These are phyloP conservation scores for Cerastis rubricosa DNA, from an alignment of 2,888 invertebrate species.

Conservation along the genomic window DNA sequence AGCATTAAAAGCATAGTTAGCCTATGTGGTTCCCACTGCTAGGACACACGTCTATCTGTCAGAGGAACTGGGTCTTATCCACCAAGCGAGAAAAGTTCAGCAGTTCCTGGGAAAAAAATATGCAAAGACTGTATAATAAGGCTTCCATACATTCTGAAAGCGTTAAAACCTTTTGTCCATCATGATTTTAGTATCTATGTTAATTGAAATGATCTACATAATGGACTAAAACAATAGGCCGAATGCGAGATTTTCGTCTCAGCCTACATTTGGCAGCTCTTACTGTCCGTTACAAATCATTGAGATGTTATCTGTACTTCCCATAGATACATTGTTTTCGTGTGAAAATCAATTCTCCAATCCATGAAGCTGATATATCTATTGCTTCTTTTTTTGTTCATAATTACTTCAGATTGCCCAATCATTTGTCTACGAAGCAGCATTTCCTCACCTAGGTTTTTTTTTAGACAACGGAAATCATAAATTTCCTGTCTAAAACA, in stretches of 20 bases:
- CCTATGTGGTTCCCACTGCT: not conserved
- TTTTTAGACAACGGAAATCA: conserved; percentile 28
- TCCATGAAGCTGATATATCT: not conserved
- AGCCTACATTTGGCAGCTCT: conserved; percentile 55
- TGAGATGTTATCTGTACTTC: conserved; percentile 69
- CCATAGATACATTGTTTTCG: conserved; percentile 68
- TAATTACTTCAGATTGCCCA: conserved; percentile 3
- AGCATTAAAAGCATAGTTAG: not conserved
- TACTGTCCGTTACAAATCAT: conserved; percentile 66
- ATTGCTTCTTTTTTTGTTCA: conserved; percentile 33
- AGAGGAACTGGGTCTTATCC: not conserved
- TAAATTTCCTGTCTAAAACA: conserved; percentile 41
- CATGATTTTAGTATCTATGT: not conserved
- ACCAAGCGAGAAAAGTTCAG: not conserved
- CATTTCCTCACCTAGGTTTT: conserved; percentile 35
- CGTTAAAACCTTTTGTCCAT: not conserved
- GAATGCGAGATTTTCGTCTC: conserved; percentile 18
- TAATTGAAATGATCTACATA: not conserved
- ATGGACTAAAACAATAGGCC: conserved; percentile 44
- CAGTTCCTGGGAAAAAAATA: not conserved
- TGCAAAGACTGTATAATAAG: not conserved
- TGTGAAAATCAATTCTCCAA: conserved; percentile 58
- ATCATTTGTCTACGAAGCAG: conserved; percentile 14
- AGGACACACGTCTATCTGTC: not conserved
- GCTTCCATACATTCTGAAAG: not conserved